phyloP scores from a whole-genome alignment of 2,888 invertebrate genomes.

The Sclerodermus sp. region DNA sequence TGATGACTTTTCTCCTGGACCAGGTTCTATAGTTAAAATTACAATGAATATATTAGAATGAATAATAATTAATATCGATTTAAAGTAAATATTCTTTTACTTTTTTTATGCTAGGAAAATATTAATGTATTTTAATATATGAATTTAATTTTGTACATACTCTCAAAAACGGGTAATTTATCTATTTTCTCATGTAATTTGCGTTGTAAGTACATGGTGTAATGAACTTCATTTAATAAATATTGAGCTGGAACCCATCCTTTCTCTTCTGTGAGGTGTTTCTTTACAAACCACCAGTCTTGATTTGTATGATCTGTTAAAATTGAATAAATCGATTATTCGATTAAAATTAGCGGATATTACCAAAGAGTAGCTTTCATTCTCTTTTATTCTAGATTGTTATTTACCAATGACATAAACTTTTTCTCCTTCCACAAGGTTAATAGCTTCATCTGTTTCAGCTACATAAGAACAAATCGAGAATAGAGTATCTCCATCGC shows the following conservation, averaged over 20 bases:
- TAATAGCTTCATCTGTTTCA: conserved; percentile 84
- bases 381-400: not conserved
- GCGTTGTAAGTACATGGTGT: conserved; percentile 81
- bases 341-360: no score
- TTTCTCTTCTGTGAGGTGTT: conserved; percentile 85
- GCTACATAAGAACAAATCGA: conserved; percentile 85
- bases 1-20: conserved; percentile 73
- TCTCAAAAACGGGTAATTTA: conserved; percentile 88
- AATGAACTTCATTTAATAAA: conserved; percentile 79
- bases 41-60: no score
- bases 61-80: no score
- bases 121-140: no score
- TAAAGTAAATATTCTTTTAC: no score
- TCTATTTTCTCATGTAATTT: conserved; percentile 90
- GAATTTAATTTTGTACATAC: conserved; percentile 74
- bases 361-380: not conserved
- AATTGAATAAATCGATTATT: no score
- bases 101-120: no score
- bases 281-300: conserved; percentile 93
- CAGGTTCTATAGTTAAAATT: conserved; percentile 69
- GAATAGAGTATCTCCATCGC: conserved; percentile 77
- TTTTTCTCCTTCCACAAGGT: conserved; percentile 87
- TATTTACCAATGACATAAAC: conserved; percentile 76
- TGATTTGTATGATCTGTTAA: conserved; percentile 75
- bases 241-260: conserved; percentile 94